These are phyloP conservation scores for Oxystoma pomonae DNA, from an alignment of 2,888 invertebrate genomes.

Conservation along the genomic window DNA sequence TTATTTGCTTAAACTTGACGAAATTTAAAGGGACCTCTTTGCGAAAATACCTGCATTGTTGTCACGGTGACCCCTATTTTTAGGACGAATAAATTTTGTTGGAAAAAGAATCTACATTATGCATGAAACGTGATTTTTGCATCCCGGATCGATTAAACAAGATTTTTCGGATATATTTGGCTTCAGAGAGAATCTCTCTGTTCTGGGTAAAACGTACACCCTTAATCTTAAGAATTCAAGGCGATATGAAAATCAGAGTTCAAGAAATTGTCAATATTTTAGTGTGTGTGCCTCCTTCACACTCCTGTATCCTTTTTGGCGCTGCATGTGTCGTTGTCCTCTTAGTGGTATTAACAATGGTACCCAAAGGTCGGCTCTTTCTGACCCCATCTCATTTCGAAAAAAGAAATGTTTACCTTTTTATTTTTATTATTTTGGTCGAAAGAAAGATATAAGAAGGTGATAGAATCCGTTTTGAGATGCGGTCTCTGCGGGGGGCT, in stretches of 20 bases:
- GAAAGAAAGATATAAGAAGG: too few relatives aligned
- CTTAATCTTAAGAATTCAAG: too few relatives aligned
- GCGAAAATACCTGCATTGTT: background rate
- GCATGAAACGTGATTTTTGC: too few relatives aligned
- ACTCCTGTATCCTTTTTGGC: background rate
- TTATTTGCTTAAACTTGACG: background rate
- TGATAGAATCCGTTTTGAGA: too few relatives aligned
- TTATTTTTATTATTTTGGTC: background rate
- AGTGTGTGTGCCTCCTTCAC: too few relatives aligned
- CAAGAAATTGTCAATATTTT: too few relatives aligned
- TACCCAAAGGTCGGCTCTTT: background rate
- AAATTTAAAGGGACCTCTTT: background rate
- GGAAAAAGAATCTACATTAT: background rate
- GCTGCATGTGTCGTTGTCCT: too few relatives aligned
- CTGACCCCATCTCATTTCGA: background rate
- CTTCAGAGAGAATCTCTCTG: too few relatives aligned
- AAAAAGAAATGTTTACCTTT: background rate
- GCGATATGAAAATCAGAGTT: too few relatives aligned
- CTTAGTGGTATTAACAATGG: background rate
- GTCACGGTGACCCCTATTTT: background rate
- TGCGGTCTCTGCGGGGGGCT: too few relatives aligned
- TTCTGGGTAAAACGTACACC: too few relatives aligned
- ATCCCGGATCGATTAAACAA: background rate
- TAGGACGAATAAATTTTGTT: background rate
- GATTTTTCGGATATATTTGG: too few relatives aligned